Base-by-base conservation (phyloP, 2,888 invertebrate genomes). In the Tachystola acroxantha region DNA sequence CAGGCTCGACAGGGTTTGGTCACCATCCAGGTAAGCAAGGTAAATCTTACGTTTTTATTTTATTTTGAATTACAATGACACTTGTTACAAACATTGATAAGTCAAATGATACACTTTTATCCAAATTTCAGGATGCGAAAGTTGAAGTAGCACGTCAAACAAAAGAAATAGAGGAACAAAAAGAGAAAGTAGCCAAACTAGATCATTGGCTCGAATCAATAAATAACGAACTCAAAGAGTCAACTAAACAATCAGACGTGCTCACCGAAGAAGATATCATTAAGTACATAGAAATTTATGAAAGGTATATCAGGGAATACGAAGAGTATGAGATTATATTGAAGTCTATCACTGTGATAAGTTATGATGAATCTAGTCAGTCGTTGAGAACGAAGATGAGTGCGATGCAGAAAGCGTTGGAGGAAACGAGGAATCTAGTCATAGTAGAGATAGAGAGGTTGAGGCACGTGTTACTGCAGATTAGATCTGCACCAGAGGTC, bases 1-100 rank as follows among this genome's bases (percentile, higher is more conserved):
- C 92, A 94, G 59, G 92, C 94, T 0, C 89, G 92, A 36, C 90
- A 92, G 64, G 93, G 93, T 42, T 87, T 90, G 25, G 70, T 53
- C 52, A 76, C 78, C 69, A 80, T 88, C 69, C 69, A 88, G 85
- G 88, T 88, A 81, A 82, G 75, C 53, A 80, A 81, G 81, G 80
- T 81, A 80, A 73, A 46, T 44, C 37, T 36, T 26, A 7, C n/a
- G 5, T 34, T 34, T 39, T 10, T 28, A 35, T 27, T 32, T 27
- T 22, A 35, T 4, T 34, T 33, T n/a, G n/a, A n/a, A n/a, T n/a
- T n/a, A n/a, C n/a, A n/a, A n/a, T n/a, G n/a, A n/a, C n/a, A n/a
- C n/a, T n/a, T n/a, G n/a, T n/a, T n/a, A n/a, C n/a, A n/a, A n/a
- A n/a, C n/a, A n/a, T n/a, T n/a, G n/a, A n/a, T n/a, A n/a, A n/a